Evolutionary conservation across 1,140 invertebrate genomes (phyloP).

Genomic region (Nebria ingens): DNA sequence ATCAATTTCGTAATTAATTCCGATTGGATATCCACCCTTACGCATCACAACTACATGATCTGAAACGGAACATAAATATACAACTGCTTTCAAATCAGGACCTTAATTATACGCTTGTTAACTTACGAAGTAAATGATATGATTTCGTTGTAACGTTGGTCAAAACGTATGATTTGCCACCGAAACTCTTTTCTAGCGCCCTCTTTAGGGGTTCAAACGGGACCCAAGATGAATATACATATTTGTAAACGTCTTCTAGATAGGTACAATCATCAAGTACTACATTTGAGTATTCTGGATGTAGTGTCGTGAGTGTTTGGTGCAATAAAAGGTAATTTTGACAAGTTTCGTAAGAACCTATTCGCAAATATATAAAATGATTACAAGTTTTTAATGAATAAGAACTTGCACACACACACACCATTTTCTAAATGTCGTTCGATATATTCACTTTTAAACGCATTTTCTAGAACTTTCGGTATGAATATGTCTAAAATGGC

Average conservation of each 20-base stretch:
- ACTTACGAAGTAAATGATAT: slow-evolving; percentile 38
- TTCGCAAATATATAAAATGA: not conserved
- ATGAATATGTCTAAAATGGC: slow-evolving; percentile 43
- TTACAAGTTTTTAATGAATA: slow-evolving; percentile 40
- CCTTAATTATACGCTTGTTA: too few species aligned
- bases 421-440: slow-evolving; percentile 32
- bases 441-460: slow-evolving; percentile 39
- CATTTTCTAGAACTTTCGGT: slow-evolving; percentile 37
- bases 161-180: slow-evolving; percentile 36
- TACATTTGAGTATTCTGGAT: slow-evolving; percentile 35
- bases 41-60: slow-evolving; percentile 42
- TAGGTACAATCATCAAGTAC: slow-evolving; percentile 14
- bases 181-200: slow-evolving; percentile 34
- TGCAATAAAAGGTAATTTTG: slow-evolving; percentile 38
- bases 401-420: slow-evolving; percentile 26
- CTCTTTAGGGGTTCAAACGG: slow-evolving; percentile 29
- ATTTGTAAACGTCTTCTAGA: slow-evolving; percentile 10
- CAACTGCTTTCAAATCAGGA: too few species aligned
- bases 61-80: slow-evolving; percentile 28
- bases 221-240: slow-evolving; percentile 12
- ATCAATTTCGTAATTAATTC: slow-evolving; percentile 31
- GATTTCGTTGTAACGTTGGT: slow-evolving; percentile 34
- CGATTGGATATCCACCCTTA: slow-evolving; percentile 39
- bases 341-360: not conserved
- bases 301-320: slow-evolving; percentile 43